These are phyloP conservation scores for Amphiprion ocellaris DNA, from an alignment of 2,113 vertebrate species.

Conservation along the genomic window DNA sequence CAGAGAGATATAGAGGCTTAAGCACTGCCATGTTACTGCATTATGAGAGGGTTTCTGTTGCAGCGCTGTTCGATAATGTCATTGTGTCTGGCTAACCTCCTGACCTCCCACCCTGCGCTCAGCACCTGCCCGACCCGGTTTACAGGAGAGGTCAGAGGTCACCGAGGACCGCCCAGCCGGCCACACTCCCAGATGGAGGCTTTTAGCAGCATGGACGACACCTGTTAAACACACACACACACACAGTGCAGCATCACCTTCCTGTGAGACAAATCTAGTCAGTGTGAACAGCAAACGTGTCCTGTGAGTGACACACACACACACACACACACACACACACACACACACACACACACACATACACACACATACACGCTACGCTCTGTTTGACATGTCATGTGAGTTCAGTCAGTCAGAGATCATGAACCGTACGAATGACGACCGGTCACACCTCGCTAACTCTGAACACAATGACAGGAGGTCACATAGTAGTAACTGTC, in stretches of 20 bases:
- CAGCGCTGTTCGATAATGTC: constrained; percentile 15
- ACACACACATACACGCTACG: constrained; percentile 23
- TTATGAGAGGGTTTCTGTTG: constrained; percentile 9
- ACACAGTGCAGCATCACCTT: not conserved
- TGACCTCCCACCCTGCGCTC: constrained; percentile 46
- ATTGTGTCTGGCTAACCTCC: constrained; percentile 36
- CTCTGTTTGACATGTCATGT: constrained; percentile 45
- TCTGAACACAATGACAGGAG: constrained; percentile 39
- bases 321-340: constrained; percentile 35
- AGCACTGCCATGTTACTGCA: not conserved
- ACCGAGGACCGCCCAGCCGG: constrained; percentile 8
- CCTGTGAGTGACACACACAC: constrained; percentile 30
- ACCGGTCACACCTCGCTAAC: constrained; percentile 40
- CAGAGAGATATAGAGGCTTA: constrained; percentile 6
- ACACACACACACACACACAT: constrained; percentile 31
- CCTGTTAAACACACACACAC: constrained; percentile 64
- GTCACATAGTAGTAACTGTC: constrained; percentile 35
- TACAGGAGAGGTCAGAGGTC: constrained; percentile 62
- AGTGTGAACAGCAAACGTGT: not conserved
- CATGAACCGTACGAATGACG: constrained; percentile 38
- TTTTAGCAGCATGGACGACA: constrained; percentile 44
- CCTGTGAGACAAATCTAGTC: constrained; percentile 15
- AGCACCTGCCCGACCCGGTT: constrained; percentile 53
- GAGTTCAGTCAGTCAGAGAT: constrained; percentile 47
- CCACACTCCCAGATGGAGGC: constrained; percentile 54